Base-by-base conservation (phyloP, 1,140 invertebrate species). In the Caerostris extrusa region DNA sequence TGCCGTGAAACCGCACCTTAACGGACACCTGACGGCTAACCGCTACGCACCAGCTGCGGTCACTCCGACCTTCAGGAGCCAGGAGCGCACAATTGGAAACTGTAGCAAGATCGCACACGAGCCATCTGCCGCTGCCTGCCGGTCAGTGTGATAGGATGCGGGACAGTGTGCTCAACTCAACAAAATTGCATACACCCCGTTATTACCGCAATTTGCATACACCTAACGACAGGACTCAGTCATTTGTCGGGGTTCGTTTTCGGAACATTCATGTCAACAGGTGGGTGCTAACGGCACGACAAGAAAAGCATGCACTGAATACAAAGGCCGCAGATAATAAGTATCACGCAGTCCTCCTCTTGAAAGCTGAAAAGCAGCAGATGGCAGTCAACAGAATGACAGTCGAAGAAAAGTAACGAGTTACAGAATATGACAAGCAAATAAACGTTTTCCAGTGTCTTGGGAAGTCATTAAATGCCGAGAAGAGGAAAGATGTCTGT, bases 11-110 rank as follows among this genome's bases (percentile, higher is more conserved):
- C 86, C 58, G 86, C 86, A 88, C 86, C 86, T 88, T 64, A 17
- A 50, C 61, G 58, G 86, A 67, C 86, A 88, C 86, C 86, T 88
- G 86, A 64, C 86, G 86, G 86, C 12, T 56, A 55, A 57, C 55
- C 71, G 71, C 71, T 57, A 85, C 55, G 55, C 58, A 88, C 61
- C 86, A 88, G 58, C 86, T 88, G 86, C 61, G 86, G 86, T 88
- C 86, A 88, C 19, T 85, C 55, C 86, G 86, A 88, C 86, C 86
- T 88, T 88, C 86, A 88, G 57, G 10, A 56, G 7, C 12, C 12
- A 17, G 4, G 12, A 77, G 71, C 71, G 10, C 71, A 77, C 71
- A 77, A 77, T 77, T 19, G 12, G 71, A 77, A 77, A 77, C 19
- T 77, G 71, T 77, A 77, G 34, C 71, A 77, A 77, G 71, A 50